Percentiles rank a stretch among this genome's conserved stretches.
Evolutionary conservation across 2,113 vertebrate genomes (phyloP).

Genomic region (Bothrops jararaca): DNA sequence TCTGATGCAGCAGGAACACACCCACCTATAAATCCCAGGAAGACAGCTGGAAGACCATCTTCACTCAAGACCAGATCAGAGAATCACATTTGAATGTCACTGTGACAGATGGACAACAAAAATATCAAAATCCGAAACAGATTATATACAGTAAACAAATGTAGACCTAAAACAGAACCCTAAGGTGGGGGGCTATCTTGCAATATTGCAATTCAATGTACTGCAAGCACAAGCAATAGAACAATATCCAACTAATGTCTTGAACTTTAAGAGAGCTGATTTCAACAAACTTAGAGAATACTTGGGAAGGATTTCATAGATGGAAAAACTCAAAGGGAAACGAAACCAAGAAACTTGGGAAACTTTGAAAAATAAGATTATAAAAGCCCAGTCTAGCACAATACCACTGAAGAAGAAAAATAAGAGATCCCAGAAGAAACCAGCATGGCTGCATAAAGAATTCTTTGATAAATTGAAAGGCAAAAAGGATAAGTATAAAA

Average conservation of each 20-base stretch:
- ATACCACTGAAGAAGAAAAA: background rate
- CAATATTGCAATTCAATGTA: background rate
- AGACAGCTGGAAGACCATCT: background rate
- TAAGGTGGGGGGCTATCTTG: background rate
- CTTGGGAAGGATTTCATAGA: background rate
- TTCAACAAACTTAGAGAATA: background rate
- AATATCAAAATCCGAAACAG: background rate
- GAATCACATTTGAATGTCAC: background rate
- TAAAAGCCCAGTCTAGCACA: background rate
- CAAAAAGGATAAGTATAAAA: background rate
- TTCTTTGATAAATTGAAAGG: background rate
- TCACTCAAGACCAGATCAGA: background rate
- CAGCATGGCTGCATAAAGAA: background rate
- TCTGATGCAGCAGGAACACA: background rate
- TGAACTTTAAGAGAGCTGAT: background rate
- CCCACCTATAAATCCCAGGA: background rate
- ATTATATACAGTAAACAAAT: background rate
- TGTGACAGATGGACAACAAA: background rate
- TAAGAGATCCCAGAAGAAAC: background rate
- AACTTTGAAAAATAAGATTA: background rate
- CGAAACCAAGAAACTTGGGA: background rate
- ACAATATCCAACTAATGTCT: background rate
- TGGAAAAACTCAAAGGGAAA: background rate
- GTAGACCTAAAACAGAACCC: background rate
- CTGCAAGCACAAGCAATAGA: background rate